Base-by-base conservation (phyloP, 2,888 invertebrate species). In the Brachyptera putata region DNA sequence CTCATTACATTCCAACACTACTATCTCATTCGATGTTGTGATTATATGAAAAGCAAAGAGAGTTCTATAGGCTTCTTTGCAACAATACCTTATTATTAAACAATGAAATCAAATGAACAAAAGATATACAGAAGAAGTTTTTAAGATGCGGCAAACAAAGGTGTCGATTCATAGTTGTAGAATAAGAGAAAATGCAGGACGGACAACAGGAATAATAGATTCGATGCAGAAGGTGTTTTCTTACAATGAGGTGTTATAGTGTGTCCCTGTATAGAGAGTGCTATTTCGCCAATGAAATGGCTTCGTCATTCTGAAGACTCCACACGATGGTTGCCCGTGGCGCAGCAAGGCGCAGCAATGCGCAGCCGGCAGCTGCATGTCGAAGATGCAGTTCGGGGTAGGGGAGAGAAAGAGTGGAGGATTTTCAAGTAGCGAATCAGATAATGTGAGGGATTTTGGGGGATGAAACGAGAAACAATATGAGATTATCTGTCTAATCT, bases 11-110 rank as follows among this genome's bases (percentile, higher is more conserved):
- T 39, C 25, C 41, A 46, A 30, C 16, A 5, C 13, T 13, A 25
- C 22, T 21, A 26, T 7, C 56, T 11, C 30, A 24, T 30, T 30
- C 14, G 50, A 34, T 58, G 58, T 49, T 58, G 58, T 50, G 58
- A 57, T 57, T 25, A 57, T n/a, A n/a, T 26, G 48, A 57, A 48
- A 58, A 37, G 18, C 16, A 58, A 25, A 48, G 26, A 30, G 49
- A 48, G 48, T 25, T 26, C 34, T n/a, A 58, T 25, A 36, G 53
- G 48, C 46, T 37, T 16, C 36, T 14, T 7, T 24, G 36, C 56
- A 62, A 62, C 58, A 59, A 62, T 59, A 57, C 56, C 58, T 62
- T 62, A 62, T 62, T 62, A 59, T 59, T 62, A 62, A 62, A 62
- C 62, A 62, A 62, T 62, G 62, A 49, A 59, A 25, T 58, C 46